Conservation (phyloP, 2,113 vertebrate genomes). For the Mystacornis crossleyi region DNA sequence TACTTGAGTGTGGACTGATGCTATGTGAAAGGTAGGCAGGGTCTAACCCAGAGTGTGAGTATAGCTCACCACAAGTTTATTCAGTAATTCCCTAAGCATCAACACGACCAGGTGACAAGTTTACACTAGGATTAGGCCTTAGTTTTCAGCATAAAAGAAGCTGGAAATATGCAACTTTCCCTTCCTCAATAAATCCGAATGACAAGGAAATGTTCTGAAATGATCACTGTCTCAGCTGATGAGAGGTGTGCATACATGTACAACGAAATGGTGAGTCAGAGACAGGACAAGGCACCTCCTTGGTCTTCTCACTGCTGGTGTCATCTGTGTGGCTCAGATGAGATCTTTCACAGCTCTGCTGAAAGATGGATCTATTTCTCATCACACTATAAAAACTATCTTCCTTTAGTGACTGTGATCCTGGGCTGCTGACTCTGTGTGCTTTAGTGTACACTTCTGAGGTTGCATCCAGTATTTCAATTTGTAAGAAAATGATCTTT, state of each 20-base stretch:
- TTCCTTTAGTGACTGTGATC: neutral
- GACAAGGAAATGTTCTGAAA: neutral
- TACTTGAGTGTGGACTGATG: neutral
- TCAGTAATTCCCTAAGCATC: neutral
- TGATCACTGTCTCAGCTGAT: neutral
- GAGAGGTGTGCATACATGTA: neutral
- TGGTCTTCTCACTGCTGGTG: neutral
- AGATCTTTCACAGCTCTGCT: neutral
- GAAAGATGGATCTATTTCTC: neutral
- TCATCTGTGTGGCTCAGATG: neutral
- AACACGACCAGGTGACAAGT: neutral
- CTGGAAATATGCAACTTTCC: neutral
- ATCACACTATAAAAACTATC: neutral
- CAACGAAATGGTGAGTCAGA: neutral
- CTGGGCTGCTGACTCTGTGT: accelerated
- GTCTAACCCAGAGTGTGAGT: neutral
- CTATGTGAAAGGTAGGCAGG: neutral
- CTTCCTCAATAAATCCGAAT: neutral
- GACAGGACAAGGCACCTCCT: neutral
- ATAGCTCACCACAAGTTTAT: neutral
- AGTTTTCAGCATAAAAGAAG: neutral
- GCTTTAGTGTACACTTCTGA: neutral
- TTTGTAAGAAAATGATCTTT: neutral
- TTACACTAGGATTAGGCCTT: neutral
- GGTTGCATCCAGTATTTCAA: neutral